These are phyloP conservation scores for Crypturellus tataupa DNA, from an alignment of 2,797 vertebrate species.

Conservation along the genomic window DNA sequence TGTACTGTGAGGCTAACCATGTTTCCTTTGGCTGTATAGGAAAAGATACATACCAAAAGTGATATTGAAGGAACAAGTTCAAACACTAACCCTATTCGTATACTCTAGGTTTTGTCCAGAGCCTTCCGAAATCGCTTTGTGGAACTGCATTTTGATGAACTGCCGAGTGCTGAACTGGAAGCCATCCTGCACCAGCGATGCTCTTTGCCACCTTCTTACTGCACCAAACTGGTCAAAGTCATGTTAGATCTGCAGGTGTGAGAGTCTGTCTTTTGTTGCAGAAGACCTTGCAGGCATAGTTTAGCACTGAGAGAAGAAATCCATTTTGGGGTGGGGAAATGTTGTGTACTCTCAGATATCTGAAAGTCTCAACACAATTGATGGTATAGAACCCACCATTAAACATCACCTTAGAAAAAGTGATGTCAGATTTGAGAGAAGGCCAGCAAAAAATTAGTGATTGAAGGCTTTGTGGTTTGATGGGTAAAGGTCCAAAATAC, in stretches of 20 bases:
- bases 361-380: background rate
- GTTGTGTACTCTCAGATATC: background rate
- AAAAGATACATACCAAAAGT: background rate
- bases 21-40: background rate
- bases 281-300: background rate
- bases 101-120: constrained; percentile 90
- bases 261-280: background rate
- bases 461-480: background rate
- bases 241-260: constrained; percentile 96
- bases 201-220: constrained; percentile 94
- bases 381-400: background rate
- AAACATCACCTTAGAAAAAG: background rate
- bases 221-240: constrained; percentile 92
- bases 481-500: background rate
- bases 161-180: constrained; percentile 93
- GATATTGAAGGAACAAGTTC: background rate
- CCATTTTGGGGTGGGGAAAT: fast-evolving
- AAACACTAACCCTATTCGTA: background rate
- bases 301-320: background rate
- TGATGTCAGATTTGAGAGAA: background rate
- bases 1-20: background rate
- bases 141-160: constrained; percentile 95
- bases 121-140: constrained; percentile 98
- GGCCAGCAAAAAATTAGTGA: background rate
- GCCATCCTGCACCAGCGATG: constrained; percentile 94